A percentile compares a stretch with the other conserved stretches of the same genome.
Conservation (phyloP, 2,113 vertebrate genomes). For the Megaleporinus macrocephalus region DNA sequence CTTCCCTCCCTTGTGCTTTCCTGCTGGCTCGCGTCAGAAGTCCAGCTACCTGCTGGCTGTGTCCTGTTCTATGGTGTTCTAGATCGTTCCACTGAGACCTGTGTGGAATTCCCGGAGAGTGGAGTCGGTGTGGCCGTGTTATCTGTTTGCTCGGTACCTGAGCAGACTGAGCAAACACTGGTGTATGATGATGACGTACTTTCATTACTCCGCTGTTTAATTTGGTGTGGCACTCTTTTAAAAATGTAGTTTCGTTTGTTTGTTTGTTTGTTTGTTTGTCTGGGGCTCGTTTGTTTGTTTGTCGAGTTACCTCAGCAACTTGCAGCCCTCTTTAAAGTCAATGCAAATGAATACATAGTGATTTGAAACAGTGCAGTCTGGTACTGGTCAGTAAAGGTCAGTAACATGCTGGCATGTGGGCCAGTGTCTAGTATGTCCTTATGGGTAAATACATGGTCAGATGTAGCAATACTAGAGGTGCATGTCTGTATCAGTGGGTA, state of each 20-base stretch:
- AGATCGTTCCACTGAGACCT: slow-evolving; percentile 8
- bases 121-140: slow-evolving; percentile 33
- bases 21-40: slow-evolving; percentile 30
- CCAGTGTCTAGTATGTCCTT: too few relatives aligned
- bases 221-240: slow-evolving; percentile 17
- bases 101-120: slow-evolving; percentile 7
- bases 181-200: background rate
- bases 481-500: too few relatives aligned
- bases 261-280: background rate
- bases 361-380: too few relatives aligned
- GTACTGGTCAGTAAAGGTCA: too few relatives aligned
- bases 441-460: too few relatives aligned
- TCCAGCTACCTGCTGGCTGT: slow-evolving; percentile 15
- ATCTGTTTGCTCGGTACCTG: background rate
- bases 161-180: slow-evolving; percentile 11
- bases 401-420: too few relatives aligned
- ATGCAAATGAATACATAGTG: too few relatives aligned
- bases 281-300: background rate
- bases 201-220: slow-evolving; percentile 13
- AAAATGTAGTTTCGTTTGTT: background rate
- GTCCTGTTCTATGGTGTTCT: slow-evolving; percentile 28
- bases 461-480: too few relatives aligned
- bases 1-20: slow-evolving; percentile 23
- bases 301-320: too few relatives aligned
- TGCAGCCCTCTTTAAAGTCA: too few relatives aligned